Base-by-base conservation (phyloP, 2,797 vertebrate genomes). In the Linurgus olivaceus region DNA sequence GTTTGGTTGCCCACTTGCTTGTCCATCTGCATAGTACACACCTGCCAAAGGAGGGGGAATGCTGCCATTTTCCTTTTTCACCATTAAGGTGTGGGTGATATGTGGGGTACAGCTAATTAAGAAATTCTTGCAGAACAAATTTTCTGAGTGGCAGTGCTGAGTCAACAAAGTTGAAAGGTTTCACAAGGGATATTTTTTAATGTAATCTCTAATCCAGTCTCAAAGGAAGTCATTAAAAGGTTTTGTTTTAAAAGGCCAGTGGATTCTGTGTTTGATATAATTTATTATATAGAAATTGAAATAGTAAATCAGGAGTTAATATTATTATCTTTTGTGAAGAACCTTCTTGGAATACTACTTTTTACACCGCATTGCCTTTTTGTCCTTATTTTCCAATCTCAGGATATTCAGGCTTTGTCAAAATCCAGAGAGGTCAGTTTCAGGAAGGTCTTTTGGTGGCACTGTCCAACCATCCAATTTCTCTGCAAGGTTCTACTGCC, bases 171-270 rank as follows among this genome's bases (percentile, higher is more conserved):
- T 44, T 66, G 47, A 26, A 83, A 74, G 18, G 25, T 83, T 94
- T 88, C 81, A 65, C 33, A 76, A 50, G 77, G 31, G 35, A 18
- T 65, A 51, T 87, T 61, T 86, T 38, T 52, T 17, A 31, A 40
- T 47, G 10, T 77, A 52, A n/a, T 68, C 29, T 51, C 37, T 85
- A 79, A 71, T 82, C 50, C 24, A 67, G 38, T 74, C 57, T 89
- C 78, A 55, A 25, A 74, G 52, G 65, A 94, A 89, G 68, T 72
- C 66, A 80, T 77, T 86, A 78, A 93, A 96, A 88, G 37, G 7
- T 76, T 95, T 96, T 52, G 2, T 37, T 96, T 93, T 59, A 58
- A 91, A 96, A 87, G 57, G 44, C 85, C 72, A 57, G 38, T 83
- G 33, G 4, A 85, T 82, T 91, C 37, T 80, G 3, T n/a, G 14